phyloP scores from a whole-genome alignment of 2,113 vertebrate species.

The Brachyhypopomus occidentalis region DNA sequence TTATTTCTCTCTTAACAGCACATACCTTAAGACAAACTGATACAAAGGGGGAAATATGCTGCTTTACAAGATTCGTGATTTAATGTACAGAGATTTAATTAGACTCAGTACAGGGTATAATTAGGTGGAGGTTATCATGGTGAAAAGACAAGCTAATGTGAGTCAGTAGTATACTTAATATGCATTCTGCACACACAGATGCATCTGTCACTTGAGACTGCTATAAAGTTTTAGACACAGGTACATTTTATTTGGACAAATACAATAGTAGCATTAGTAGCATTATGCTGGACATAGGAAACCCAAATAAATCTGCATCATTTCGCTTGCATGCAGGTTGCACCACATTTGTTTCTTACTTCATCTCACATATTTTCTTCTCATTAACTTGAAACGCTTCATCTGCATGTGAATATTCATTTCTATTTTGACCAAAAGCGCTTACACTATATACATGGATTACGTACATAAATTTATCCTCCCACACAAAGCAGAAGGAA shows the following conservation, averaged over 20 bases:
- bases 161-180: not conserved
- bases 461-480: conserved; percentile 73
- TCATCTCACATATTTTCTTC: conserved; percentile 23
- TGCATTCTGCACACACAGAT: not conserved
- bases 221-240: not conserved
- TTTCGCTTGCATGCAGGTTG: not conserved
- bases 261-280: not conserved
- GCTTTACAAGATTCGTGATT: not conserved
- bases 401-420: conserved; percentile 71
- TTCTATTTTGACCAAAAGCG: conserved; percentile 71
- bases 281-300: not conserved
- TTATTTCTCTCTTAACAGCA: no score
- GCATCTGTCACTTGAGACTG: not conserved
- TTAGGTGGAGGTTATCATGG: not conserved
- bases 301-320: not conserved
- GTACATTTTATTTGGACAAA: conserved; percentile 8
- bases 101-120: not conserved
- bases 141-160: not conserved
- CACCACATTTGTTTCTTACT: conserved; percentile 9
- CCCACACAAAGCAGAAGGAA: conserved; percentile 76
- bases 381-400: conserved; percentile 43
- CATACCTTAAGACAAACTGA: not conserved
- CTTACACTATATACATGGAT: conserved; percentile 68
- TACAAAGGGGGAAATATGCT: not conserved
- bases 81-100: not conserved